Evolutionary conservation across 2,797 vertebrate genomes (phyloP), one percentile per base, ranked within the genome.

Genomic region (Linurgus olivaceus): DNA sequence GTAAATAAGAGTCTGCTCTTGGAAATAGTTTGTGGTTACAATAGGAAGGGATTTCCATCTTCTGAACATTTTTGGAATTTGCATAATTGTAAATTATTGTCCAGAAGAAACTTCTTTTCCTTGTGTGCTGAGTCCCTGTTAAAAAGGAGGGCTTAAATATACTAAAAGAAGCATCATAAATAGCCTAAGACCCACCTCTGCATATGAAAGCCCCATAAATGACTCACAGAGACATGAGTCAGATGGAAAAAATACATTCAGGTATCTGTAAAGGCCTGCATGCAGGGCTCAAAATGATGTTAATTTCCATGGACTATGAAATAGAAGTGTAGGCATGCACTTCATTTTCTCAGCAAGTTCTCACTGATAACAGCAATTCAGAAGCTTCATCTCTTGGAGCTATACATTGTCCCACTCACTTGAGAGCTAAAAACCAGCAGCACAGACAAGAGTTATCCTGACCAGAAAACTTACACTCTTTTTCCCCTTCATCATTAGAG

Each of bases 301-400:
- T 86, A 65, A 90, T 93, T 93, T 83, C 82, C 44, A 75, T 72
- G 33, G 82, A 83, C 70, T 72, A 37, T 28, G 70, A 70, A 92
- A 66, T 6, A 78, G 66, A 77, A 48, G 2, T 29, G 19, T 55
- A 77, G 85, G 21, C 73, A 83, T 14, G 33, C 31, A 78, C 58
- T 80, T 93, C 31, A 70, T 91, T 90, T 91, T 80, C 89, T 86
- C 66, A 81, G 87, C 85, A 94, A 80, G 85, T 29, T 83, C 62
- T 77, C 54, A 26, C 47, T n/a, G 65, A 48, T 72, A 92, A 77
- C 71, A 87, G 52, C 88, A 92, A 92, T 83, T 94, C 51, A 28
- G 72, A 74, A 86, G 42, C 35, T 85, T 85, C 4, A 14, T 65
- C 61, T 66, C 70, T 80, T 55, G 42, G 40, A 92, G 70, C 51